These are phyloP conservation scores for Actinemys pallida DNA, from an alignment of 2,113 vertebrate species.

Conservation along the genomic window DNA sequence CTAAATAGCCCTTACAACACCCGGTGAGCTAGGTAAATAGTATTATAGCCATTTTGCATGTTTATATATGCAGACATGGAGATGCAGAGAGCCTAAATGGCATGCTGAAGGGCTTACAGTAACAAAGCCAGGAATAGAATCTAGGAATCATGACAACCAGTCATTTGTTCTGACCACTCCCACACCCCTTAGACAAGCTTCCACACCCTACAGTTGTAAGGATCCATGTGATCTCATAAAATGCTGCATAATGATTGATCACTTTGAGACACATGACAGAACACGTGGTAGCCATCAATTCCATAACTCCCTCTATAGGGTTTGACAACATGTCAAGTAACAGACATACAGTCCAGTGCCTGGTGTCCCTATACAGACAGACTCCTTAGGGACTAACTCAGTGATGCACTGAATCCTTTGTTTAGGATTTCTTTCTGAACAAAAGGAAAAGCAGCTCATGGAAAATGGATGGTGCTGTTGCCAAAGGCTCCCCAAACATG, in stretches of 20 bases:
- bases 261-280: neutral
- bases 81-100: neutral
- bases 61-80: neutral
- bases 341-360: neutral
- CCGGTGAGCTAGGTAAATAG: neutral
- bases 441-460: neutral
- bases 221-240: neutral
- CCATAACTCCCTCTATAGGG: neutral
- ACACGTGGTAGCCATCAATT: neutral
- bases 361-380: neutral
- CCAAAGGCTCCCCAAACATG: slow-evolving; percentile 19
- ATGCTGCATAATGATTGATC: neutral
- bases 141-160: neutral
- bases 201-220: neutral
- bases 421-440: neutral
- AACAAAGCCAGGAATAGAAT: neutral
- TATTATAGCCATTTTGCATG: neutral
- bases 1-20: neutral
- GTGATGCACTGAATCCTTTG: neutral
- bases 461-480: neutral
- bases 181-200: neutral
- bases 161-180: neutral
- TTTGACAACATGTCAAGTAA: neutral
- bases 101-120: neutral
- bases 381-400: neutral